Percentiles rank a stretch among this genome's conserved stretches.
Conservation (phyloP, 2,113 vertebrate genomes). For the Chamaetylas fuelleborni region DNA sequence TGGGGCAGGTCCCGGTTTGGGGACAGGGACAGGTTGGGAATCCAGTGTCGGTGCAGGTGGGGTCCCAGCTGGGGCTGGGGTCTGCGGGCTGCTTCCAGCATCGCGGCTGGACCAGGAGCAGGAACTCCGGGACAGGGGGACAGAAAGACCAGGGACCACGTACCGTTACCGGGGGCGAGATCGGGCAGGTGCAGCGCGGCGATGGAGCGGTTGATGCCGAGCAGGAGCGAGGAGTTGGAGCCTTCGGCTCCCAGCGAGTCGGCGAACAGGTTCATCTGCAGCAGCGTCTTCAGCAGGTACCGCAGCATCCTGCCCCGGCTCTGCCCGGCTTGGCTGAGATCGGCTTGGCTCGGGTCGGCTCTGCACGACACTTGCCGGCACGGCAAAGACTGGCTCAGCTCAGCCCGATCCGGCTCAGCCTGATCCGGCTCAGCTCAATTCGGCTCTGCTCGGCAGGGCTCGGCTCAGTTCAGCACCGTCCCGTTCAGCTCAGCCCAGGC, state of each 20-base stretch:
- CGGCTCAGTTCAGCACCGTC: no score
- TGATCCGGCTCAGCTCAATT: accelerated
- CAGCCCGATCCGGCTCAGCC: neutral
- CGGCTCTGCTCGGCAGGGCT: neutral
- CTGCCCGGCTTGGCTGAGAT: neutral
- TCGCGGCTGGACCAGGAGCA: neutral
- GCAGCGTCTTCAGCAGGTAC: conserved; percentile 92
- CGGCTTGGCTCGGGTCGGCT: accelerated
- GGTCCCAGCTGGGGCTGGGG: neutral
- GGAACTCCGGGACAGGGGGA: neutral
- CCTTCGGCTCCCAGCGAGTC: conserved; percentile 79
- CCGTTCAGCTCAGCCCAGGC: no score
- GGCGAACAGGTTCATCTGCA: conserved; percentile 96
- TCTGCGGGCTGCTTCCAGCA: neutral
- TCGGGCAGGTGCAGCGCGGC: conserved; percentile 79
- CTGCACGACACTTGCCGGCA: neutral
- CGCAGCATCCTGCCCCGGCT: conserved; percentile 82
- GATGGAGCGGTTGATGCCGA: conserved; percentile 77
- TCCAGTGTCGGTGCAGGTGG: accelerated
- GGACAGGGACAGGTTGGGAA: neutral
- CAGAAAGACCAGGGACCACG: neutral
- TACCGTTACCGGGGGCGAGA: conserved; percentile 81
- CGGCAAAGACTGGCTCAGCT: neutral
- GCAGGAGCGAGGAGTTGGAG: conserved; percentile 79
- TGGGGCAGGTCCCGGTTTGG: neutral